These are phyloP conservation scores for Eucera pruinosa DNA, from an alignment of 2,888 invertebrate species.

Conservation along the genomic window DNA sequence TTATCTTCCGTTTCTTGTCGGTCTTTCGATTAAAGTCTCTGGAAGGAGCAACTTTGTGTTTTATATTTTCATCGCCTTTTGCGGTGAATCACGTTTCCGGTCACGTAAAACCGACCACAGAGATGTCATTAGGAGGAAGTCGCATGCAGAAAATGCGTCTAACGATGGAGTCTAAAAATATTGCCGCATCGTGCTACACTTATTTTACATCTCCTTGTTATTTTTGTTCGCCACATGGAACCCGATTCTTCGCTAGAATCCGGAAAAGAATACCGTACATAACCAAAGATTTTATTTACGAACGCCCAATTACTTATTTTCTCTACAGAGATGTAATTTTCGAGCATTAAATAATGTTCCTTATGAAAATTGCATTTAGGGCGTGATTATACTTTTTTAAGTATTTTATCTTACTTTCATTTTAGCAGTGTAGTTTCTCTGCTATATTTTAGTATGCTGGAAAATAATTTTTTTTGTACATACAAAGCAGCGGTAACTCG, in stretches of 20 bases:
- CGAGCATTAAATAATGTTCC: neutral
- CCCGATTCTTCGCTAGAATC: no score
- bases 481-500: no score
- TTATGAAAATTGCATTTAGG: neutral
- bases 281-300: no score
- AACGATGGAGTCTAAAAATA: conserved; percentile 36
- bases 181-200: conserved; percentile 26
- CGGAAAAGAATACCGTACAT: no score
- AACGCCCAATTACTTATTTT: conserved; percentile 1
- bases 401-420: no score
- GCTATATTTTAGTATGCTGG: no score
- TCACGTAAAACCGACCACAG: conserved; percentile 43
- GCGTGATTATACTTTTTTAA: neutral
- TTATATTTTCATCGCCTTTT: conserved; percentile 12
- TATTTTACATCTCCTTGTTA: conserved; percentile 16
- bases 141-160: conserved; percentile 28
- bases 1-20: neutral
- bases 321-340: neutral
- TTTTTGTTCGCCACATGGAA: no score
- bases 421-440: no score
- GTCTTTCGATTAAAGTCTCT: conserved; percentile 2
- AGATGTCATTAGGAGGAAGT: conserved; percentile 40
- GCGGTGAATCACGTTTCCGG: conserved; percentile 37
- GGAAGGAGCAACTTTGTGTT: conserved; percentile 2
- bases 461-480: no score